phyloP scores from a whole-genome alignment of 2,888 invertebrate genomes.

The Lithophane leautieri region DNA sequence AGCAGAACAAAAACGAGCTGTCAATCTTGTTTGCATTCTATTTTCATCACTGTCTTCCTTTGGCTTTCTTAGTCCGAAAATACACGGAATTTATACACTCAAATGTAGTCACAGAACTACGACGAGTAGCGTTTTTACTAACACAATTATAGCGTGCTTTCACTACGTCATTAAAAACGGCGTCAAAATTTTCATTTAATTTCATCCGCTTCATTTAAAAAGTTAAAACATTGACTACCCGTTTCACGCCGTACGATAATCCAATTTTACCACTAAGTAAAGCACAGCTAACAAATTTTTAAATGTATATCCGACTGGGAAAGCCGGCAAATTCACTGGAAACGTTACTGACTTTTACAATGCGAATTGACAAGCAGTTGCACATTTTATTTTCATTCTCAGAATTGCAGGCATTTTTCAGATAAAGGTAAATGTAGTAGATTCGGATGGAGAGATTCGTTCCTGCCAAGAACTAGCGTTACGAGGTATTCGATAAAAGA shows the following conservation, averaged over 20 bases:
- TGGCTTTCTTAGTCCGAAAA: neutral
- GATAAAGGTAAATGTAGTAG: neutral
- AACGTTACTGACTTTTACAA: conserved; percentile 6
- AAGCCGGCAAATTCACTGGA: neutral
- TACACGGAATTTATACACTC: neutral
- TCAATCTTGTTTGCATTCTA: neutral
- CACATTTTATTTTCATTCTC: conserved; percentile 24
- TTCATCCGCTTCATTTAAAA: neutral
- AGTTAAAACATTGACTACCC: neutral
- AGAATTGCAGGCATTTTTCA: conserved; percentile 31
- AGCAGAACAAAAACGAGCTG: neutral
- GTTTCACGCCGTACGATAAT: conserved; percentile 2
- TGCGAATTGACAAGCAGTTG: conserved; percentile 21
- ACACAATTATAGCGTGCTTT: neutral
- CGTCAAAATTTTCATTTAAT: neutral
- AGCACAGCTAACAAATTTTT: conserved; percentile 11
- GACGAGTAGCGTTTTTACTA: too few species aligned
- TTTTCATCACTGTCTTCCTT: neutral
- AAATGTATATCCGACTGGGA: conserved; percentile 1
- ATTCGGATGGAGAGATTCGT: neutral
- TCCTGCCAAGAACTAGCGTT: neutral
- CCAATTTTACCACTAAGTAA: neutral
- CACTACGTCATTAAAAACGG: neutral
- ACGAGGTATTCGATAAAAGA: neutral
- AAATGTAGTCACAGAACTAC: neutral